phyloP scores from a whole-genome alignment of 35 echinoderm and acorn worm genomes.

The Diadema setosum region DNA sequence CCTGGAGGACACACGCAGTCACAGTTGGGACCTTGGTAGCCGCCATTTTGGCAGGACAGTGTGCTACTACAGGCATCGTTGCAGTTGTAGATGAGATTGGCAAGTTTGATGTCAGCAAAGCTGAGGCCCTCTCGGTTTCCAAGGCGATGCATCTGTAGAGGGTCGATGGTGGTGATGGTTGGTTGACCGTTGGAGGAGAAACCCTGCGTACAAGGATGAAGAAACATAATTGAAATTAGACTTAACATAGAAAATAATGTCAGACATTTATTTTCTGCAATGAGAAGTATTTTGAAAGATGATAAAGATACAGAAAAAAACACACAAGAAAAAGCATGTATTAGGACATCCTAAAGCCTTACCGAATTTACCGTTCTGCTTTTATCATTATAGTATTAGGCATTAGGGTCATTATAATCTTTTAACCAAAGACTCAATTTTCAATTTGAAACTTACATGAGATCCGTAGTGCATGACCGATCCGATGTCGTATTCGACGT shows the following conservation, averaged over 20 bases:
- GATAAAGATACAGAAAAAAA: neutral
- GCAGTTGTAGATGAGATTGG: slow-evolving; percentile 59
- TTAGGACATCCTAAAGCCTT: neutral
- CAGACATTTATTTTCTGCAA: neutral
- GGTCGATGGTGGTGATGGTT: slow-evolving; percentile 35
- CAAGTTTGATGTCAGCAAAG: slow-evolving; percentile 29
- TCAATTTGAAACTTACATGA: slow-evolving; percentile 36
- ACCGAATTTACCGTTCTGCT: neutral
- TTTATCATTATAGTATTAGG: neutral
- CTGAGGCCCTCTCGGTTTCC: neutral
- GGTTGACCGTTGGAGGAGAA: slow-evolving; percentile 13
- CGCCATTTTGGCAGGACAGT: slow-evolving; percentile 35
- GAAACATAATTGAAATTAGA: neutral
- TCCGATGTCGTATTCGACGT: slow-evolving; percentile 61
- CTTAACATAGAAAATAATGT: neutral
- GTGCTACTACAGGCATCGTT: neutral
- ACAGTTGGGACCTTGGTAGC: slow-evolving; percentile 28
- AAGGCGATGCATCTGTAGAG: slow-evolving; percentile 12
- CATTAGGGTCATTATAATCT: neutral
- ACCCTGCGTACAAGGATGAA: neutral
- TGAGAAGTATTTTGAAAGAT: neutral
- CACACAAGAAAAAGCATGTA: neutral
- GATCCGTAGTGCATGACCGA: slow-evolving; percentile 81
- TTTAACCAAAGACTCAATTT: neutral
- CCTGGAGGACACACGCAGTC: slow-evolving; percentile 47